Conservation (phyloP, 2,888 invertebrate species). For the Cremastobaeus sp. region DNA sequence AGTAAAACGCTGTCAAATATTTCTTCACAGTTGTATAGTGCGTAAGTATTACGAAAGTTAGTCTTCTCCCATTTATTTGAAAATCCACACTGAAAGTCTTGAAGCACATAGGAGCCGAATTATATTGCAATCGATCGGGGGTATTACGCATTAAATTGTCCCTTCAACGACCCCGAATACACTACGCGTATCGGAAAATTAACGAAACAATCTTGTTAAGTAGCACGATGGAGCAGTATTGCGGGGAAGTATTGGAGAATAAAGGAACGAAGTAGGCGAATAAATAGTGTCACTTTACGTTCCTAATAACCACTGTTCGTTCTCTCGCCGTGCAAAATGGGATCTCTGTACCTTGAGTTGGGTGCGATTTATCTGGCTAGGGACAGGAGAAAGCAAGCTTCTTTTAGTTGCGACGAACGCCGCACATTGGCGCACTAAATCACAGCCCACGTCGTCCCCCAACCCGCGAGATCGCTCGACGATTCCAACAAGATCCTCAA, state of each 20-base stretch:
- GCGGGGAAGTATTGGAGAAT: conserved; percentile 34
- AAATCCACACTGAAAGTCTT: no score
- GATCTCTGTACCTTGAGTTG: conserved; percentile 41
- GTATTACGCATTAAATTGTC: no score
- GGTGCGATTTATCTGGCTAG: conserved; percentile 68
- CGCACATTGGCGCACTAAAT: conserved; percentile 72
- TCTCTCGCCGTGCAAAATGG: conserved; percentile 46
- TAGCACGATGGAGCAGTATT: conserved; percentile 31
- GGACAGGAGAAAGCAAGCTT: conserved; percentile 55
- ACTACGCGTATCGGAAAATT: conserved; percentile 22
- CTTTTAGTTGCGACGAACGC: conserved; percentile 64
- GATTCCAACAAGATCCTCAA: conserved; percentile 49
- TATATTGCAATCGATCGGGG: neutral
- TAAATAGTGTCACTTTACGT: conserved; percentile 55
- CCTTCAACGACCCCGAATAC: no score
- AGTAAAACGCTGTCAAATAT: no score
- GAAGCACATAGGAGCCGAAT: no score
- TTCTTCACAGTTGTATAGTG: no score
- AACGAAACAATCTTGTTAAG: conserved; percentile 40
- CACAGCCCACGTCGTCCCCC: conserved; percentile 70
- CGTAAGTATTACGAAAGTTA: no score
- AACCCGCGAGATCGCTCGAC: conserved; percentile 47
- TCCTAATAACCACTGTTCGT: conserved; percentile 51
- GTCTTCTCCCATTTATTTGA: no score
- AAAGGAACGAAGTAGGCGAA: conserved; percentile 44